Evolutionary conservation across 2,888 invertebrate species (phyloP), one percentile per base, ranked within the genome.

Genomic region (Cantharis lateralis): DNA sequence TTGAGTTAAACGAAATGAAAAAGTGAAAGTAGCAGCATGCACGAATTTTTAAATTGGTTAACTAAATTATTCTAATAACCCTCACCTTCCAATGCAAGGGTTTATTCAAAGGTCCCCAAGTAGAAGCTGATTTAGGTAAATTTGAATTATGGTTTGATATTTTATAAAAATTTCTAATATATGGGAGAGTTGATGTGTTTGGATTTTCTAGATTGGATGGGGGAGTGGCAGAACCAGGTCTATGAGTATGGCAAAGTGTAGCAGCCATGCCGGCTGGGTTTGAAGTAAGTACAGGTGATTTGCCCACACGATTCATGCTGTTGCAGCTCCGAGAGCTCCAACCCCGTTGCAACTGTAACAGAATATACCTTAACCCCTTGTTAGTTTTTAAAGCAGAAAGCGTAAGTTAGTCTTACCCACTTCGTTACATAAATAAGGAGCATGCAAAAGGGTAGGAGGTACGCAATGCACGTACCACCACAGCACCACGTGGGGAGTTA

Each of bases 71-170:
- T n/a, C 48, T 48, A 48, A 48, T 48, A n/a, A n/a, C 80, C 87
- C 90, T 90, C 90, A 91, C 91, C 91, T 91, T 91, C 91, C 91
- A 91, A 87, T 90, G 90, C 88, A 91, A 90, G 88, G 91, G 90
- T 89, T 91, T 91, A 89, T 91, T 91, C 88, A 91, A 90, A 86
- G 91, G 90, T 86, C 91, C 91, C 91, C 91, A 91, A 87, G 91
- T 91, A 86, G 91, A 91, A 86, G 90, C 89, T 86, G 91, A 91
- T 89, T 91, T 91, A 86, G 91, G 91, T 86, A 91, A 89, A 88
- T 91, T 89, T 85, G 89, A 88, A 87, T 89, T 87, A 82, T 86
- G 84, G 82, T 86, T 84, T 74, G 87, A 86, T 81, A 86, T 87
- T 84, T 88, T 88, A 85, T 87, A 88, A 82, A 88, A 87, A 84